These are phyloP conservation scores for Fregetta grallaria DNA, from an alignment of 2,113 vertebrate genomes.

Conservation along the genomic window DNA sequence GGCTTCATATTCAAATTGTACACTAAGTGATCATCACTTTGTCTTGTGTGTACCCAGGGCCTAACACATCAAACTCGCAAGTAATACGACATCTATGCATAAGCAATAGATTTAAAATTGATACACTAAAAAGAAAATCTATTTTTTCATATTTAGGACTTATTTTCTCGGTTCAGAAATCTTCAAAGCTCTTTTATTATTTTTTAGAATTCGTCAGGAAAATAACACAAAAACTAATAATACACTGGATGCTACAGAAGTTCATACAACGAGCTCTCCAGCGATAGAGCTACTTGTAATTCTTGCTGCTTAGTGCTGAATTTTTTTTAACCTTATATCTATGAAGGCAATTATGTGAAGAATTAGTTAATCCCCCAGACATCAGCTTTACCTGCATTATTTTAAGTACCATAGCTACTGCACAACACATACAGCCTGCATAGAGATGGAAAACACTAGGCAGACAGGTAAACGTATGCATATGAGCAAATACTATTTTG, in stretches of 20 bases:
- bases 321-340: neutral
- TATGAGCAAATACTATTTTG: neutral
- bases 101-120: neutral
- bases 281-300: neutral
- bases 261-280: neutral
- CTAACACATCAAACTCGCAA: neutral
- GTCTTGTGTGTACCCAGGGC: neutral
- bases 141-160: neutral
- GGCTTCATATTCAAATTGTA: neutral
- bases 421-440: neutral
- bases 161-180: neutral
- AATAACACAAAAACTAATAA: neutral
- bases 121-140: neutral
- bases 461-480: slow-evolving; percentile 3
- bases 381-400: slow-evolving; percentile 10
- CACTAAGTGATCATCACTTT: neutral
- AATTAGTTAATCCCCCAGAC: slow-evolving; percentile 6
- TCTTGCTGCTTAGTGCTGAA: neutral
- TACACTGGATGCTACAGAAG: neutral
- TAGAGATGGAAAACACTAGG: neutral
- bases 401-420: neutral
- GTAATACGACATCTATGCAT: neutral
- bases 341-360: neutral
- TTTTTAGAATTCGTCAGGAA: neutral
- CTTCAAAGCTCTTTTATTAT: neutral